Evolutionary conservation across 2,888 invertebrate genomes (phyloP), one percentile per base, ranked within the genome.

Genomic region (Catocala sponsa): DNA sequence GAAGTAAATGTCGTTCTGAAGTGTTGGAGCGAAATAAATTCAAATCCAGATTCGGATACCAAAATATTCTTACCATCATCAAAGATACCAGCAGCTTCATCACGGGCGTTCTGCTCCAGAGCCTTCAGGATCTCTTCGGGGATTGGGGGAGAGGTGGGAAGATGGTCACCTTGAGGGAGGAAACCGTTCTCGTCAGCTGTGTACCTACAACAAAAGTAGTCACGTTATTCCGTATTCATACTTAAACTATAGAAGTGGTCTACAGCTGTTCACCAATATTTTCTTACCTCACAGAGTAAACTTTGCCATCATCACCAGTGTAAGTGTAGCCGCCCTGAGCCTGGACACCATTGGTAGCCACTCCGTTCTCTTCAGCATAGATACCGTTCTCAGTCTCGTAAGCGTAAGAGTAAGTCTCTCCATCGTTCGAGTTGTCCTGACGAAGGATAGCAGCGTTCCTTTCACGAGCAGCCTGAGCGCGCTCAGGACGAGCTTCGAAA

Each of bases 331-430:
- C 90, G 43, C 94, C 94, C 71, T 92, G 90, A 69, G 92, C 91
- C 59, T 87, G 87, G 0, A 93, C 94, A 13, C 94, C 94, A 52
- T 93, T 88, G 6, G 88, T 88, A 2, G 92, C 93, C 6, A 92
- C 88, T 32, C 92, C 94, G 65, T 75, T 90, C 60, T 94, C 93
- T 64, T 92, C 92, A 64, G 89, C 93, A 58, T 76, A 80, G 41
- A 94, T 94, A 0, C 93, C 94, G 64, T 94, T 94, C 59, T 92
- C 91, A 42, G 94, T 93, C 67, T 94, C 92, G 70, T 84, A 94
- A 62, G 88, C 86, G 52, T 90, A 94, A 0, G 91, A 81, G 69
- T 88, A 94, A 38, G 82, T 84, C 49, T 94, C 90, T 63, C 92
- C 93, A 78, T 94, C 85, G 61, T 90, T 91, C 43, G 88, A 80